Base-by-base conservation (phyloP, 2,797 vertebrate genomes). In the Spinibarbus caldwelli region DNA sequence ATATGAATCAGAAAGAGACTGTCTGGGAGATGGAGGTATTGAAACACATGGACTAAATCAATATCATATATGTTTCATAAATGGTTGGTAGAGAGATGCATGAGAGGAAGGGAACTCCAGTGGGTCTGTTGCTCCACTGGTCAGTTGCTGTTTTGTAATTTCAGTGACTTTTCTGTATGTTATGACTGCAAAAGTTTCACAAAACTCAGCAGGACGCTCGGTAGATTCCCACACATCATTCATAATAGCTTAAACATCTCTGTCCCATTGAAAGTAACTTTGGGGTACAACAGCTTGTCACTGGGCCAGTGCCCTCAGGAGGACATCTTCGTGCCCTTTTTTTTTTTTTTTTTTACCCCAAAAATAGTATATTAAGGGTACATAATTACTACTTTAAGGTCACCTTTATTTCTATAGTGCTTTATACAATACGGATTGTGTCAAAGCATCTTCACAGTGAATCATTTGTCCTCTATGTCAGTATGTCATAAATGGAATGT, bases 11-110 rank as follows among this genome's bases (percentile, higher is more conserved):
- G 23, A 31, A n/a, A 43, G 41, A 77, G 80, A 68, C 34, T 29
- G 26, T 49, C 67, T 5, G 57, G 41, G 81, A 64, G 70, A 49
- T 47, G 41, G 54, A 62, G 72, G 57, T 62, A 36, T 71, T n/a
- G 66, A 75, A 75, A 75, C 71, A 7, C 29, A 38, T 73, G 31
- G 43, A 62, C 21, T 26, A 34, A 75, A 83, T 83, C 81, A 75
- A 75, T 75, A 83, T 83, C 57, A 66, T 83, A 38, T 83, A 75
- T 75, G 81, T 83, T 82, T 83, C 15, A 83, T 83, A 75, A 83
- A 83, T 66, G 9, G 23, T 83, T 75, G 15, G 41, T 66, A 21
- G 70, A 62, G 41, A 47, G 52, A 47, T 62, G 70, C 38, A 43
- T 70, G 49, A 29, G 67, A 57, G 34, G 68, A 36, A 70, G 52